Percentiles rank a stretch among this genome's conserved stretches.
These are phyloP conservation scores for Bibio marci DNA, from an alignment of 2,888 invertebrate genomes.

Conservation along the genomic window DNA sequence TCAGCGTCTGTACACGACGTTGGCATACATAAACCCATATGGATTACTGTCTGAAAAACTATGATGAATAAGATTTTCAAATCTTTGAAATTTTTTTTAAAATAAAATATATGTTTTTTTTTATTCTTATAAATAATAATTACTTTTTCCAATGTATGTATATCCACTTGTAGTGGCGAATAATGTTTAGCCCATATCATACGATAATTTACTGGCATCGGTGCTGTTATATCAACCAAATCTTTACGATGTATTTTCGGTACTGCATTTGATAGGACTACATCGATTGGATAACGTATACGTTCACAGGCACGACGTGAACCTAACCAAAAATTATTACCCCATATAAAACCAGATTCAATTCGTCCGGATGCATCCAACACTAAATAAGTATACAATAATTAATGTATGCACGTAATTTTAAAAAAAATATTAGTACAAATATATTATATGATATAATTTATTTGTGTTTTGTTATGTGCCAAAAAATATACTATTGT, in stretches of 20 bases:
- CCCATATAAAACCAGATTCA: conserved; percentile 28
- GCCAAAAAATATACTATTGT: too few relatives aligned
- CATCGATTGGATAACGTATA: background rate
- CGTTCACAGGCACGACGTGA: conserved; percentile 23
- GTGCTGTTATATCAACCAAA: conserved; percentile 3
- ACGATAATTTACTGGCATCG: conserved; percentile 5
- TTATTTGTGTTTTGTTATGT: too few relatives aligned
- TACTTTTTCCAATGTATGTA: conserved; percentile 6
- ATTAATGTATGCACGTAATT: background rate
- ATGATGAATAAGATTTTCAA: too few relatives aligned
- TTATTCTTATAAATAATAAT: background rate
- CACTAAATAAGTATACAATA: conserved; percentile 15
- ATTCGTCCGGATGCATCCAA: conserved; percentile 31
- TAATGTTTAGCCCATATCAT: conserved; percentile 4
- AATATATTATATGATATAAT: too few relatives aligned
- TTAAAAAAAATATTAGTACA: background rate
- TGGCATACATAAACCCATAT: conserved; percentile 12
- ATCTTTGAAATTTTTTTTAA: too few relatives aligned
- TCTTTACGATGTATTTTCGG: conserved; percentile 3
- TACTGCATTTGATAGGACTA: conserved; percentile 1
- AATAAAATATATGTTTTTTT: too few relatives aligned
- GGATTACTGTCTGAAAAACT: conserved; percentile 8
- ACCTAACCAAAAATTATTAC: conserved; percentile 33
- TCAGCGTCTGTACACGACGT: conserved; percentile 8
- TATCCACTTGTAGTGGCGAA: conserved; percentile 5